These are phyloP conservation scores for Echinarachnius parma DNA, from an alignment of 53 echinoderm and acorn worm genomes.

Conservation along the genomic window DNA sequence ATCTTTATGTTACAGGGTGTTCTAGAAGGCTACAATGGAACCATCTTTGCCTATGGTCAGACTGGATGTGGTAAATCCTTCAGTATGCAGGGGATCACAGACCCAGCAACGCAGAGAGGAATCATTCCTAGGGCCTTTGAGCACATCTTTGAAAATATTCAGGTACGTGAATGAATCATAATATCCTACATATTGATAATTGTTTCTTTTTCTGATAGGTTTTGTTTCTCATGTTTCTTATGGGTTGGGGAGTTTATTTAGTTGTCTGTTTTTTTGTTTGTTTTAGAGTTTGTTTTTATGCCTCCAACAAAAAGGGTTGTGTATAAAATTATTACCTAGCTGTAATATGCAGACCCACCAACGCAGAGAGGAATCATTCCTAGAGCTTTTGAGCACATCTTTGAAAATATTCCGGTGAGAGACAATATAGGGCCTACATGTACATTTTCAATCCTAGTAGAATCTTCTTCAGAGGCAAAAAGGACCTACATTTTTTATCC, in stretches of 20 bases:
- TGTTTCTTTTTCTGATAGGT: too few species aligned
- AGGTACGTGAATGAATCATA: conserved; percentile 61
- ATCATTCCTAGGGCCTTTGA: conserved; percentile 96
- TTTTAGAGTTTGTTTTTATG: too few species aligned
- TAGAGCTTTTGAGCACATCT: conserved; percentile 95
- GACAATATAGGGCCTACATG: too few species aligned
- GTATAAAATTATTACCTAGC: too few species aligned
- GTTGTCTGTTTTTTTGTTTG: too few species aligned
- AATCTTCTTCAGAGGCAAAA: too few species aligned
- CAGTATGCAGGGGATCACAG: conserved; percentile 98
- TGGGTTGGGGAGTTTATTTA: too few species aligned
- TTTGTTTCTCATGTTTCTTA: too few species aligned
- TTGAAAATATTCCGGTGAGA: conserved; percentile 99
- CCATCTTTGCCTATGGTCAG: conserved; percentile 97
- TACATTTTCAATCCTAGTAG: too few species aligned
- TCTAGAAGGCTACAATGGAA: conserved; percentile 96
- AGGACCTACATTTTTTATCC: too few species aligned
- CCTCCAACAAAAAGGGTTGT: too few species aligned
- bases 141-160: conserved; percentile 99
- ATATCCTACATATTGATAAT: too few species aligned
- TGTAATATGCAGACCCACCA: conserved; percentile 84
- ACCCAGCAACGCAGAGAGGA: conserved; percentile 87
- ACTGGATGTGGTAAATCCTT: conserved; percentile 98
- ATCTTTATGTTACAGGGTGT: conserved; percentile 63
- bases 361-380: conserved; percentile 94